A percentile compares a stretch with the other conserved stretches of the same genome.
Conservation (phyloP, 2,113 vertebrate genomes). For the Cyanocitta stelleri region DNA sequence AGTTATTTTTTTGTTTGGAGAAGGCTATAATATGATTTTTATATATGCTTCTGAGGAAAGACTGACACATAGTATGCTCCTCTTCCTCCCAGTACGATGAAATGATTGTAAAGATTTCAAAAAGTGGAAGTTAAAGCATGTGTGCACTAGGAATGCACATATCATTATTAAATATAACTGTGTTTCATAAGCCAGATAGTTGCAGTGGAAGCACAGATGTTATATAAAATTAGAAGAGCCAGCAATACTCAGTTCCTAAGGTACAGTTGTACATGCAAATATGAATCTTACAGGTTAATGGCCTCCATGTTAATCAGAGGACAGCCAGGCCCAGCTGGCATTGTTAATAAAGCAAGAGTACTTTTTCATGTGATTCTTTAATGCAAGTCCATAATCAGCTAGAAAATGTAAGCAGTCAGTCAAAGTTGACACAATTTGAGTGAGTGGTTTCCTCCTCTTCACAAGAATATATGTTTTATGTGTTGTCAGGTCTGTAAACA, state of each 20-base stretch:
- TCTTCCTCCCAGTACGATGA: rapidly evolving
- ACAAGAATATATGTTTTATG: background rate
- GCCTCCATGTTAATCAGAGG: background rate
- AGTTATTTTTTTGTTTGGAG: background rate
- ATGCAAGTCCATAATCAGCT: background rate
- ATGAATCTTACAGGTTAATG: background rate
- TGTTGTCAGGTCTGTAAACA: background rate
- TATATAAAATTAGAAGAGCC: background rate
- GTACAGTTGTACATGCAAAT: background rate
- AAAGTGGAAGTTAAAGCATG: background rate
- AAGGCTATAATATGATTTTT: background rate
- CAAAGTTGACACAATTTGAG: background rate
- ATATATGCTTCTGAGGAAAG: background rate
- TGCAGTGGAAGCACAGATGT: background rate
- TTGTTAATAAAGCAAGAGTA: background rate
- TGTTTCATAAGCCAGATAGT: background rate
- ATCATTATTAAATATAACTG: background rate
- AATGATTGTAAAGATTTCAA: background rate
- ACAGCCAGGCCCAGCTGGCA: background rate
- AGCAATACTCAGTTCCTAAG: background rate
- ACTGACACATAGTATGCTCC: background rate
- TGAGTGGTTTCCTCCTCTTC: background rate
- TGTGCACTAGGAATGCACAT: background rate
- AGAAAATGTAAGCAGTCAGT: background rate
- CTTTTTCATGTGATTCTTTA: background rate